phyloP scores from a whole-genome alignment of 2,113 vertebrate genomes.

The Sinocyclocheilus anshuiensis region DNA sequence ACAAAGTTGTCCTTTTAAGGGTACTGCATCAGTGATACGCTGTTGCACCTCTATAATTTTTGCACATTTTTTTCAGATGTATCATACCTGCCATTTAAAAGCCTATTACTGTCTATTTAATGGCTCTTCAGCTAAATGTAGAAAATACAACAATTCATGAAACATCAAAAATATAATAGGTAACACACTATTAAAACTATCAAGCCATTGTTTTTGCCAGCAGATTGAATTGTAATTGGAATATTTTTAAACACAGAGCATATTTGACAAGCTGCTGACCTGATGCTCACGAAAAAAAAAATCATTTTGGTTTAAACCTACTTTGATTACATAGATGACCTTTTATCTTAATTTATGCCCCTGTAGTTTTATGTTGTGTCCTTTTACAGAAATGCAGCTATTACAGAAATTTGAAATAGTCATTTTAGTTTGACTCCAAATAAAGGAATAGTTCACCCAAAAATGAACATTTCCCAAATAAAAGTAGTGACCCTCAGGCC shows the following conservation, averaged over 20 bases:
- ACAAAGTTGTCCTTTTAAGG: background rate
- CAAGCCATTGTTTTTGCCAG: background rate
- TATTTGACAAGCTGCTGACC: too few species aligned
- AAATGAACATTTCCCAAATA: too few species aligned
- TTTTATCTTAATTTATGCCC: too few species aligned
- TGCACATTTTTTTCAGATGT: background rate
- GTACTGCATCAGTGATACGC: background rate
- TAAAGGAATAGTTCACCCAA: too few species aligned
- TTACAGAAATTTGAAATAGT: background rate
- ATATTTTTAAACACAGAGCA: too few species aligned
- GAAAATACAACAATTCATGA: background rate
- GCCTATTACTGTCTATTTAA: background rate
- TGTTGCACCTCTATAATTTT: background rate
- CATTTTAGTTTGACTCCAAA: background rate
- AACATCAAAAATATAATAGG: background rate
- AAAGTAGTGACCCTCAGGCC: too few species aligned
- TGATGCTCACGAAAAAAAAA: too few species aligned
- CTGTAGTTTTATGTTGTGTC: background rate
- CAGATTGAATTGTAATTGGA: background rate
- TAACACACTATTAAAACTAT: background rate
- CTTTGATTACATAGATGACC: too few species aligned
- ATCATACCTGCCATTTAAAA: background rate
- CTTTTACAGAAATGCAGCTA: background rate
- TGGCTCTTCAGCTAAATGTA: background rate
- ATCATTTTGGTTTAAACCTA: too few species aligned